Conservation (phyloP, 2,888 invertebrate genomes). For the Leptopilina syphax region DNA sequence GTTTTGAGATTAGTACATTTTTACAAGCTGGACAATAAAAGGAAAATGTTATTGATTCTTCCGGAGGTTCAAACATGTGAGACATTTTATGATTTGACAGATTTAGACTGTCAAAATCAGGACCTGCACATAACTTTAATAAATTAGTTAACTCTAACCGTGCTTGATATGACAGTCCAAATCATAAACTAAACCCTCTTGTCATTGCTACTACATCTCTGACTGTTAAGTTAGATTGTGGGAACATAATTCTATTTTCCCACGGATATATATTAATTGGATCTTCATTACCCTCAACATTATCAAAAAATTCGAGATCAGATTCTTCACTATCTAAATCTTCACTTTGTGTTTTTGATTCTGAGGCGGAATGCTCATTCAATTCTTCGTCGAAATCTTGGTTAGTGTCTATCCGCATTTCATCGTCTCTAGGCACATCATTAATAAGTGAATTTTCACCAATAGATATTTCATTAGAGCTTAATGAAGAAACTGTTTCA, state of each 20-base stretch:
- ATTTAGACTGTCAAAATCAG: conserved; percentile 40
- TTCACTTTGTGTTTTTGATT: too few species aligned
- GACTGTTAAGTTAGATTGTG: neutral
- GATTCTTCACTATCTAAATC: neutral
- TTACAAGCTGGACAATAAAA: conserved; percentile 43
- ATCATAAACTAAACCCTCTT: neutral
- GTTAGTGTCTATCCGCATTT: too few species aligned
- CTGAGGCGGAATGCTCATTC: neutral
- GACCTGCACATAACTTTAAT: conserved; percentile 41
- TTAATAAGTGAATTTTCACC: too few species aligned
- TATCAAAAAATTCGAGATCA: neutral
- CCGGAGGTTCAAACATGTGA: conserved; percentile 26
- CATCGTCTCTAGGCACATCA: too few species aligned
- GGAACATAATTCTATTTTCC: conserved; percentile 4
- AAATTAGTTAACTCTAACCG: conserved; percentile 13
- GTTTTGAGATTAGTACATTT: neutral
- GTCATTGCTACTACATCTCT: neutral
- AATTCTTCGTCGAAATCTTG: neutral
- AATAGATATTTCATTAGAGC: too few species aligned
- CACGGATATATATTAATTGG: neutral
- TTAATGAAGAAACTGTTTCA: too few species aligned
- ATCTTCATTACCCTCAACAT: neutral
- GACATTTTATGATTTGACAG: conserved; percentile 44
- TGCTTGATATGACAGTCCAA: neutral
- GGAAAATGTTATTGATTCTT: conserved; percentile 36